Conservation (phyloP, 2,797 vertebrate species). For the Gadopsis bispinosus region DNA sequence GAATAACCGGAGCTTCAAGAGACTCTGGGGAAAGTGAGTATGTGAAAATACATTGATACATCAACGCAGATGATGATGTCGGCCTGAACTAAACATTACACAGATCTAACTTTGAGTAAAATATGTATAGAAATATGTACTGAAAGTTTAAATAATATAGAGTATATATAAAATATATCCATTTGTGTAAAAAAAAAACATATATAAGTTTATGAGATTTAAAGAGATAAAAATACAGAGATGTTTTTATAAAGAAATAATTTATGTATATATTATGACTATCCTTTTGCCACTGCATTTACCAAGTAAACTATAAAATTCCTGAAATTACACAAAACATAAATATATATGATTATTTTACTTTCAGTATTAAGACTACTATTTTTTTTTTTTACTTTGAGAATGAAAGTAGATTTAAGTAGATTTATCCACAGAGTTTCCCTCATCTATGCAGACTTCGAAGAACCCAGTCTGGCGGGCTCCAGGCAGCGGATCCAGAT, state of each 20-base stretch:
- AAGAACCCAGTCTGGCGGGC: conserved; percentile 94
- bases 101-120: background rate
- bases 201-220: background rate
- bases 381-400: conserved; percentile 7
- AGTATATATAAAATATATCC: background rate
- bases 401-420: background rate
- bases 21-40: conserved; percentile 98
- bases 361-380: background rate
- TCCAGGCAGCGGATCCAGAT: conserved; percentile 89
- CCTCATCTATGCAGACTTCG: conserved; percentile 85
- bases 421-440: background rate
- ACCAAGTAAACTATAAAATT: background rate
- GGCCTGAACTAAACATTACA: background rate
- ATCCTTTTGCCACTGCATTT: background rate
- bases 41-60: conserved; percentile 4
- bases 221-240: background rate
- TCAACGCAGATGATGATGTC: background rate
- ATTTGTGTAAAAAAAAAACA: background rate
- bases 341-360: background rate
- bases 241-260: background rate
- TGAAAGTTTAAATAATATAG: background rate
- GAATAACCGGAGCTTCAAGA: conserved; percentile 94
- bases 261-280: background rate
- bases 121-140: background rate
- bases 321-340: background rate